phyloP scores from a whole-genome alignment of 2,113 vertebrate genomes.

The Sus scrofa region DNA sequence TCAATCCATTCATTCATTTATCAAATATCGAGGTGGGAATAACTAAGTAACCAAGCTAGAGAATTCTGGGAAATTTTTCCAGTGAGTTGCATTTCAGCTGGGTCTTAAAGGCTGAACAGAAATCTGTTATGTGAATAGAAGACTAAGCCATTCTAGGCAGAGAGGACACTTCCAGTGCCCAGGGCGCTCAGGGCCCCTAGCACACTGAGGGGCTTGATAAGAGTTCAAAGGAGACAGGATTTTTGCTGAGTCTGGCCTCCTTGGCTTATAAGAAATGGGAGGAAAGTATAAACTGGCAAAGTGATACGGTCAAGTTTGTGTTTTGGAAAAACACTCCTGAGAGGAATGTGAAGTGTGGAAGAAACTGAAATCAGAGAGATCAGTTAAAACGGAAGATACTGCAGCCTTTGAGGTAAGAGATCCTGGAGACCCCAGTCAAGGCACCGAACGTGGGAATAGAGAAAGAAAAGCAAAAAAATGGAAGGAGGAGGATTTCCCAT shows the following conservation, averaged over 20 bases:
- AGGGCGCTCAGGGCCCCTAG: neutral
- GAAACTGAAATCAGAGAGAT: neutral
- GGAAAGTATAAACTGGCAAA: neutral
- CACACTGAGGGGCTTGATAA: neutral
- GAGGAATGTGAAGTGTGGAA: neutral
- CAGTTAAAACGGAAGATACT: neutral
- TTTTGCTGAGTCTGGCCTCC: neutral
- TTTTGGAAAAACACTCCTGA: neutral
- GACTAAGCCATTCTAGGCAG: neutral
- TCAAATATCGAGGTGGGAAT: neutral
- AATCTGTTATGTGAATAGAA: neutral
- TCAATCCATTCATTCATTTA: conserved; percentile 20
- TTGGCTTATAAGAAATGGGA: neutral
- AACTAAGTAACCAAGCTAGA: neutral
- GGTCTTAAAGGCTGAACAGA: neutral
- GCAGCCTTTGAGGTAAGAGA: neutral
- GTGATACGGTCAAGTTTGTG: neutral
- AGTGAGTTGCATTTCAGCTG: neutral
- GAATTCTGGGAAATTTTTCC: neutral
- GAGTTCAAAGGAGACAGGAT: neutral
- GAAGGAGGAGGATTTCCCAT: neutral
- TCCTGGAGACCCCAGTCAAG: neutral
- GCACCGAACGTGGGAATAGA: neutral
- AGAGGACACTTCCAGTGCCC: neutral
- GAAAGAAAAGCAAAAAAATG: neutral